phyloP scores from a whole-genome alignment of 2,888 invertebrate species.

The Drosophila bunnanda region DNA sequence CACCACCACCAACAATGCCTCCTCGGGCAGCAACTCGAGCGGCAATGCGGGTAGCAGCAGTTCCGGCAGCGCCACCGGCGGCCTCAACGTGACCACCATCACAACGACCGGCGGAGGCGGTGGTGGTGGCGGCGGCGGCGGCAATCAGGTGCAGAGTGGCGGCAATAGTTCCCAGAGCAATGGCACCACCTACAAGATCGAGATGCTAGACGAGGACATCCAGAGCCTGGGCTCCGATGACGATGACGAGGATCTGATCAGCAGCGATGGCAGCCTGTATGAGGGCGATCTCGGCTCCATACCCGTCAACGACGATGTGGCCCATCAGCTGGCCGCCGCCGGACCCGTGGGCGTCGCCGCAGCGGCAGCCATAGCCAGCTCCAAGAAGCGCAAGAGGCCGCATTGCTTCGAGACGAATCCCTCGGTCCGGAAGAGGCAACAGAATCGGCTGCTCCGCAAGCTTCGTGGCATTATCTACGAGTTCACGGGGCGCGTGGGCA shows the following conservation, averaged over 20 bases:
- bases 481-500: constrained; percentile 98
- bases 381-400: constrained; percentile 96
- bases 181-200: constrained; percentile 88
- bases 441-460: constrained; percentile 95
- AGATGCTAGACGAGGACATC: constrained; percentile 88
- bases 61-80: constrained; percentile 40
- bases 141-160: constrained; percentile 62
- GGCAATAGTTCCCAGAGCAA: constrained; percentile 66
- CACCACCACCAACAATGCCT: constrained; percentile 38
- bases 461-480: constrained; percentile 97
- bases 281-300: constrained; percentile 93
- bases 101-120: constrained; percentile 77
- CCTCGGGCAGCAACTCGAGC: constrained; percentile 23
- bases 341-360: constrained; percentile 98
- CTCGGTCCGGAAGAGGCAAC: constrained; percentile 97
- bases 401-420: constrained; percentile 99
- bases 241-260: constrained; percentile 94
- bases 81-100: constrained; percentile 83
- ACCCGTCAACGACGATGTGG: constrained; percentile 92
- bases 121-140: constrained; percentile 65
- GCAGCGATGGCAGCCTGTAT: constrained; percentile 91
- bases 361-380: constrained; percentile 97
- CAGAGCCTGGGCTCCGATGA: constrained; percentile 89
- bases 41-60: constrained; percentile 38
- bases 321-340: constrained; percentile 97